Evolutionary conservation across 2,113 vertebrate genomes (phyloP).

Genomic region (Bucco capensis): DNA sequence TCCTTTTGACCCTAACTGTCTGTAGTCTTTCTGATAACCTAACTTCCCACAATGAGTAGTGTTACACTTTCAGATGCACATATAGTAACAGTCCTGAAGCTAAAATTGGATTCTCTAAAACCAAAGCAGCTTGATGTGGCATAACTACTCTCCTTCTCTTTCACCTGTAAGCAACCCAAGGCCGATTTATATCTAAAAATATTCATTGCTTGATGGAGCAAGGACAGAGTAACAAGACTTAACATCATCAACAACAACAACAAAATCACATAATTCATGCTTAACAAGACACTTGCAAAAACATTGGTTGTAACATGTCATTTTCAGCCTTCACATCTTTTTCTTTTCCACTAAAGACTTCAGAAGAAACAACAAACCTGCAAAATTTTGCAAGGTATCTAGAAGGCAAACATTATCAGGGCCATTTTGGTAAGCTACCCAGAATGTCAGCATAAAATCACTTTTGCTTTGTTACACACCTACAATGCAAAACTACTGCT

Average conservation of each 20-base stretch:
- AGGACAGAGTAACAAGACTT: not conserved
- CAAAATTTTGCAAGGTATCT: not conserved
- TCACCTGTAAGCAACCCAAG: not conserved
- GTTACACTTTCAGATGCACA: not conserved
- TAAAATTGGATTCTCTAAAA: not conserved
- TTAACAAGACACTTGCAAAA: not conserved
- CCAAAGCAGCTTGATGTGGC: not conserved
- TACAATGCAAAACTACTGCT: not conserved
- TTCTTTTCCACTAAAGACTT: not conserved
- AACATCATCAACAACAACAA: not conserved
- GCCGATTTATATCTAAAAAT: not conserved
- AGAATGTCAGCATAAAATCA: not conserved
- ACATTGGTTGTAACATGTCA: accelerated
- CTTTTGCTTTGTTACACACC: not conserved
- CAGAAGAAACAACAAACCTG: not conserved
- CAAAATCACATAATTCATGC: not conserved
- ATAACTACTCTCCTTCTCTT: not conserved
- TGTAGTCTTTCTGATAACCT: not conserved
- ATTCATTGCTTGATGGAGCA: not conserved
- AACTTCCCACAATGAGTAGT: not conserved
- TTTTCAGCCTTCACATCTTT: not conserved
- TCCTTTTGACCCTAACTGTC: not conserved
- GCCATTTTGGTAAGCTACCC: not conserved
- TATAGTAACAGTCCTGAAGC: not conserved
- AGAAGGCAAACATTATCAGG: not conserved